A percentile compares a stretch with the other conserved stretches of the same genome.
These are phyloP conservation scores for Candoia aspera DNA, from an alignment of 2,113 vertebrate genomes.

Conservation along the genomic window DNA sequence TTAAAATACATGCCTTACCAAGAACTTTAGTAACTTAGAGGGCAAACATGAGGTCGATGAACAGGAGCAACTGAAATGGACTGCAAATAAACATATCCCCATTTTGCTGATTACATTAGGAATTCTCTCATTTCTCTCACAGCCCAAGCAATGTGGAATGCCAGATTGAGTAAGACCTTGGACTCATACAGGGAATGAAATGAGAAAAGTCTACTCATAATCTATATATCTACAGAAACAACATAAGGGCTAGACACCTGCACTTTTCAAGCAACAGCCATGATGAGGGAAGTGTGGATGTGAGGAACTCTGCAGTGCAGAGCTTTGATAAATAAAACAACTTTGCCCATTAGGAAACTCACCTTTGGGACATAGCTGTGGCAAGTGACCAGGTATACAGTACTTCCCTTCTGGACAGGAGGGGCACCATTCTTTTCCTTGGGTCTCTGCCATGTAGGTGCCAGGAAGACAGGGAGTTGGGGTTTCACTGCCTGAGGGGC, in stretches of 20 bases:
- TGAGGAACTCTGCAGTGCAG: background rate
- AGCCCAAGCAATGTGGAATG: background rate
- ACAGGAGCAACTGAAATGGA: background rate
- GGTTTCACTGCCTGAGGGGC: conserved; percentile 74
- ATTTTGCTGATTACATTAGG: background rate
- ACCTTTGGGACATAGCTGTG: conserved; percentile 84
- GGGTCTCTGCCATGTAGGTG: conserved; percentile 72
- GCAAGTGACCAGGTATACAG: conserved; percentile 75
- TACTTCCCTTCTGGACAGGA: conserved; percentile 81
- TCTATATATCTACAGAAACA: background rate
- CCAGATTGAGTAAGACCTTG: background rate
- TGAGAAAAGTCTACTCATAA: no score
- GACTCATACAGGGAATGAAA: background rate
- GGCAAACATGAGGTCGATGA: background rate
- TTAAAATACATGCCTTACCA: background rate
- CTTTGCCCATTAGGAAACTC: conserved; percentile 20
- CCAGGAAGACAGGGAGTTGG: conserved; percentile 77
- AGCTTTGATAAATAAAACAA: accelerated
- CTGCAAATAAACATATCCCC: background rate
- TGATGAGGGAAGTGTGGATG: background rate
- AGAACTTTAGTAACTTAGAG: background rate
- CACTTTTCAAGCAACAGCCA: background rate
- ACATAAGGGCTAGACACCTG: background rate
- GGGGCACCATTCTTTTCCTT: conserved; percentile 71
- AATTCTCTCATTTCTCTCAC: background rate